Evolutionary conservation across 1,140 invertebrate species (phyloP).

Genomic region (Calephelis virginiensis): DNA sequence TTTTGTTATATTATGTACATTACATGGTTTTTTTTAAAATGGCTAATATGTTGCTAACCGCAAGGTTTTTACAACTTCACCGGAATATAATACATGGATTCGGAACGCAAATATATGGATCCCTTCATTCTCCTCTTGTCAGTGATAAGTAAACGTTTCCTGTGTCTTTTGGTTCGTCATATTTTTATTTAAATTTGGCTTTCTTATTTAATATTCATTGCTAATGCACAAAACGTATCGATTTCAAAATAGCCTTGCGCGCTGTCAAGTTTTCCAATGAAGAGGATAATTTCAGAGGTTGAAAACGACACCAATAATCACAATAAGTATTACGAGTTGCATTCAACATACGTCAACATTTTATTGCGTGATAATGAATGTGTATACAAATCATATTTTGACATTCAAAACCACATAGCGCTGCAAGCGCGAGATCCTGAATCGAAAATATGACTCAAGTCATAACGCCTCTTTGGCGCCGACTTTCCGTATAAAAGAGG

Average conservation of each 20-base stretch:
- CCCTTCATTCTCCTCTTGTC: no score
- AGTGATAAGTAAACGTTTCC: no score
- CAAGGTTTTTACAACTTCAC: no score
- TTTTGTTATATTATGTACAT: no score
- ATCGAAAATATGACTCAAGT: slow-evolving; percentile 55
- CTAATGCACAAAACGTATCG: no score
- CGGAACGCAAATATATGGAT: no score
- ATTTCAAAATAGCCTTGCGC: neutral
- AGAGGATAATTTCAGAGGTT: slow-evolving; percentile 1
- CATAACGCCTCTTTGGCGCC: slow-evolving; percentile 48
- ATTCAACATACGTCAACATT: slow-evolving; percentile 8
- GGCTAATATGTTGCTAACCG: no score
- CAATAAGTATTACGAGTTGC: neutral
- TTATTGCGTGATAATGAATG: slow-evolving; percentile 18
- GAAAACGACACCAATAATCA: slow-evolving; percentile 9
- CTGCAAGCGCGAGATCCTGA: slow-evolving; percentile 45
- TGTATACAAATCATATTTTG: slow-evolving; percentile 17
- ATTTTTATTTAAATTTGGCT: no score
- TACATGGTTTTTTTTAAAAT: no score
- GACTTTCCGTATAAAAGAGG: slow-evolving; percentile 35
- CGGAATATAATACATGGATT: no score
- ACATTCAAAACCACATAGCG: slow-evolving; percentile 6
- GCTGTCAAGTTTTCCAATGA: neutral
- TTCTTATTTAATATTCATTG: no score
- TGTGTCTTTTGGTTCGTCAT: no score